A percentile compares a stretch with the other conserved stretches of the same genome.
Evolutionary conservation across 1,140 invertebrate species (phyloP).

Genomic region (Drosophila parvula): DNA sequence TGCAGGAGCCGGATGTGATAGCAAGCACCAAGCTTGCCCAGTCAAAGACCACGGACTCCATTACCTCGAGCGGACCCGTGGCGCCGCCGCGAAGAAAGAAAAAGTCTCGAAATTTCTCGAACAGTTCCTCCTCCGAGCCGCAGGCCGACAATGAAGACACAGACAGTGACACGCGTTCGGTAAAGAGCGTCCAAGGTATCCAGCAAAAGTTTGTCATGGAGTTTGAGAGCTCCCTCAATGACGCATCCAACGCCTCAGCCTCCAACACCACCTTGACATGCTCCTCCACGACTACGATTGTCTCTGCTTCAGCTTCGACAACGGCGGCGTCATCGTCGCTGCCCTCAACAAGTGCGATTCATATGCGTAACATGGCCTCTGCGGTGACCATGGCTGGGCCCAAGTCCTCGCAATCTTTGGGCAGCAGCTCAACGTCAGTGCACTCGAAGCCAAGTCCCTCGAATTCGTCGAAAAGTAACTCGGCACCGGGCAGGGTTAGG

Average conservation of each 20-base stretch:
- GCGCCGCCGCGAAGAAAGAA: conserved; percentile 93
- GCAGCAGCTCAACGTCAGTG: conserved; percentile 83
- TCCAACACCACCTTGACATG: conserved; percentile 61
- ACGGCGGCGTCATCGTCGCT: conserved; percentile 82
- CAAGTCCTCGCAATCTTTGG: conserved; percentile 84
- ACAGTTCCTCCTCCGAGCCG: conserved; percentile 83
- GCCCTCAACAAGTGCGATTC: conserved; percentile 83
- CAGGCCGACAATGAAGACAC: conserved; percentile 72
- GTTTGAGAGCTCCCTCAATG: conserved; percentile 75
- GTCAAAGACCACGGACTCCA: conserved; percentile 83
- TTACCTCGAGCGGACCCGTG: conserved; percentile 86
- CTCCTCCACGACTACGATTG: conserved; percentile 75
- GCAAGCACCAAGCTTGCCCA: conserved; percentile 93
- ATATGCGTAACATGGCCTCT: conserved; percentile 89
- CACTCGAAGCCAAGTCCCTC: conserved; percentile 83
- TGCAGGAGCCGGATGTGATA: conserved; percentile 96
- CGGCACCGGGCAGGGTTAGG: conserved; percentile 81
- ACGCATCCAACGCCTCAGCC: conserved; percentile 53
- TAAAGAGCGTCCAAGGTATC: conserved; percentile 81
- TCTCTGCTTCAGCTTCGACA: conserved; percentile 65
- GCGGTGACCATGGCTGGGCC: conserved; percentile 88
- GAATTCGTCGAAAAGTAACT: conserved; percentile 83
- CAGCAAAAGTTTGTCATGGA: conserved; percentile 79
- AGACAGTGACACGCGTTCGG: conserved; percentile 78
- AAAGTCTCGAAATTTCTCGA: conserved; percentile 86